phyloP scores from a whole-genome alignment of 1,140 invertebrate genomes.

The Helicoverpa armigera region DNA sequence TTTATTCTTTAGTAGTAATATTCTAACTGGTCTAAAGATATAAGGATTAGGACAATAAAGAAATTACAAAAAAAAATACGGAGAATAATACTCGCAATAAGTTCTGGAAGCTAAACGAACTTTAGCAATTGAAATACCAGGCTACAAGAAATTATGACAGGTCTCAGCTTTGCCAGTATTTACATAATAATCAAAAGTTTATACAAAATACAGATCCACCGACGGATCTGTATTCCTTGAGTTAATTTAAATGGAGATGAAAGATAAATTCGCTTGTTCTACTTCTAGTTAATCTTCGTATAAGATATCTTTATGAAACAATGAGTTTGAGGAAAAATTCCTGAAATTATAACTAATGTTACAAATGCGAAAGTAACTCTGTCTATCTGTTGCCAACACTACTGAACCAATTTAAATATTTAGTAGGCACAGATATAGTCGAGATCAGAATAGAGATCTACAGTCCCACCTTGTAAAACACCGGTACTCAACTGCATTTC shows the following conservation, averaged over 20 bases:
- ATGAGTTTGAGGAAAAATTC: neutral
- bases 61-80: neutral
- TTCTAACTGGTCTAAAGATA: no score
- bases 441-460: no score
- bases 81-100: neutral
- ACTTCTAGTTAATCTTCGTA: neutral
- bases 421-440: no score
- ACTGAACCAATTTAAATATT: no score
- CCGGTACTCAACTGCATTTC: no score
- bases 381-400: no score
- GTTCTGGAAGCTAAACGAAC: neutral
- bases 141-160: conserved; percentile 34
- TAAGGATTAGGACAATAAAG: neutral
- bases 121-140: conserved; percentile 7
- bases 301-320: neutral
- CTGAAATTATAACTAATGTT: neutral
- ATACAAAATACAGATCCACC: conserved; percentile 24
- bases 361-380: no score
- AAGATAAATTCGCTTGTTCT: conserved; percentile 22
- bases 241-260: conserved; percentile 32
- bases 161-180: conserved; percentile 4
- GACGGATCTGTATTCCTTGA: conserved; percentile 16
- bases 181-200: conserved; percentile 42
- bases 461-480: no score
- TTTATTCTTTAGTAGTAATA: no score